Base-by-base conservation (phyloP, 2,797 vertebrate genomes). In the Clamator glandarius region DNA sequence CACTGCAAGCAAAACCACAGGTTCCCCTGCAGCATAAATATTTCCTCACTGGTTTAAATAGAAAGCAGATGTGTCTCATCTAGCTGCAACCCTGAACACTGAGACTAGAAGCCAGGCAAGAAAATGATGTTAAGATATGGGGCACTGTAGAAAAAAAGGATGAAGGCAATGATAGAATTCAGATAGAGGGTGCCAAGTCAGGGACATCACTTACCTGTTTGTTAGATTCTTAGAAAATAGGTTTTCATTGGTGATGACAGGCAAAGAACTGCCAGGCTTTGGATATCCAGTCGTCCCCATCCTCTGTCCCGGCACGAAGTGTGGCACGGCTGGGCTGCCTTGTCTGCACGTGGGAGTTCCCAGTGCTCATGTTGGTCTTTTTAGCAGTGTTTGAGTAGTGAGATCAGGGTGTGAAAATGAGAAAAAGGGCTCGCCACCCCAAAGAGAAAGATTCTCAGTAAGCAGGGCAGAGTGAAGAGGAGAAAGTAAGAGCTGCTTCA, bases 51-150 rank as follows among this genome's bases (percentile, higher is more conserved):
- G 62, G 18, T 91, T 93, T 66, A 86, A 93, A 79, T 46, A 66
- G 42, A 69, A 94, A 84, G n/a, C 76, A 95, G 87, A 90, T 92
- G 58, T 73, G 44, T 88, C 79, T 84, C 62, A 31, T 70, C 76
- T 58, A 28, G 54, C 55, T n/a, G 2, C 57, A 89, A 83, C 68
- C 44, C 68, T 61, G 67, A 87, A 54, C 26, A 57, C 52, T 52
- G 78, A 57, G 66, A 31, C 3, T 52, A 23, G 62, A 16, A 69
- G 64, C 50, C 66, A 68, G 58, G 42, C 18, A 81, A 58, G 76
- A 62, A 87, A 84, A 51, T 16, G 39, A 66, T 63, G 72, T 72
- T 42, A 64, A 50, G 15, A 21, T n/a, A 20, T 20, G 35, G 13
- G 39, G 20, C 4, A 15, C 46, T 66, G 46, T 3, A 61, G 13